These are phyloP conservation scores for Microctonus hyperodae DNA, from an alignment of 2,888 invertebrate genomes.

Conservation along the genomic window DNA sequence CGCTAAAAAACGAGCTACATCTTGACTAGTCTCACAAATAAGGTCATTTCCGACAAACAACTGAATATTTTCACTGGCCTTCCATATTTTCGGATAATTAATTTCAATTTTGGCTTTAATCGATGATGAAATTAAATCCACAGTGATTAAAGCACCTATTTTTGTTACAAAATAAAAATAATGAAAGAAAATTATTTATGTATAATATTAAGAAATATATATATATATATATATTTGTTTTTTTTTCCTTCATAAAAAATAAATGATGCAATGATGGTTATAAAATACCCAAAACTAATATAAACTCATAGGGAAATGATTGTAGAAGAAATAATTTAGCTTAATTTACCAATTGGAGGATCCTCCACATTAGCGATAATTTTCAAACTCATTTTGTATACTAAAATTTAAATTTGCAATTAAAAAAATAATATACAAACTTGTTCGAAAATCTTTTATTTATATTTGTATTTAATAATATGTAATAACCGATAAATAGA, in stretches of 20 bases:
- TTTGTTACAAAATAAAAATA: not conserved
- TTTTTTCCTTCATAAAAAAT: not conserved
- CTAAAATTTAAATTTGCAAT: too few species aligned
- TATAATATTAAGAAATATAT: too few species aligned
- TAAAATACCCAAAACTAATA: too few species aligned
- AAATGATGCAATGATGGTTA: constrained; percentile 4
- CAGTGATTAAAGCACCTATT: constrained; percentile 51
- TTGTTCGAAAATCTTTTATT: too few species aligned
- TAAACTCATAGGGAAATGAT: constrained; percentile 4
- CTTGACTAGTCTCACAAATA: constrained; percentile 48
- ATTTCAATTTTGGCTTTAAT: constrained; percentile 44
- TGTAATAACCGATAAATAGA: too few species aligned
- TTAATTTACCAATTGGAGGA: constrained; percentile 51
- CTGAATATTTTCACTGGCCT: constrained; percentile 43
- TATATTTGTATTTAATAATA: too few species aligned
- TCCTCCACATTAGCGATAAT: constrained; percentile 48
- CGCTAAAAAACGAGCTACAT: constrained; percentile 55
- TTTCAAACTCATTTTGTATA: constrained; percentile 40
- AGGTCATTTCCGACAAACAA: constrained; percentile 44
- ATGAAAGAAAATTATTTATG: not conserved
- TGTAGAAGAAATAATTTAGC: too few species aligned
- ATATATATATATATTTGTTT: too few species aligned
- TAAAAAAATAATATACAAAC: too few species aligned
- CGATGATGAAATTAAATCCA: constrained; percentile 46
- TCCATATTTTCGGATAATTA: constrained; percentile 48